Evolutionary conservation across 2,888 invertebrate genomes (phyloP), one percentile per base, ranked within the genome.

Genomic region (Alviniconcha strummeri): DNA sequence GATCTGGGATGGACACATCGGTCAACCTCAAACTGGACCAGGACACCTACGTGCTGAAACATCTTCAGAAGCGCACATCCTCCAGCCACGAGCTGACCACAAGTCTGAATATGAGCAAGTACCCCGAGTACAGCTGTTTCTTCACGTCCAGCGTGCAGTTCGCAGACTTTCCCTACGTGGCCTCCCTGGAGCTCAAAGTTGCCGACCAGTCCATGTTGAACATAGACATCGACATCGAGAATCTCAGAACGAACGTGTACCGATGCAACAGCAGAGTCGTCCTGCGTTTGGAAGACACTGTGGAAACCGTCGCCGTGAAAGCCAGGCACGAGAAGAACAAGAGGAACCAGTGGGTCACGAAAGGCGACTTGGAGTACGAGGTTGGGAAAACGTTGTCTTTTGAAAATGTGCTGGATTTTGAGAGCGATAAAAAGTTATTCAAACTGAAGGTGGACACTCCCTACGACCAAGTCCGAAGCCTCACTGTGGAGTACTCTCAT

Each of bases 401-500:
- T 57, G 54, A 52, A 11, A 67, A 75, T 2, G 56, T 56, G 15
- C 52, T 82, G 57, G 82, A 82, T 19, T 36, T 77, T 5, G 77
- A 82, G 17, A 36, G 9, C 4, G 75, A 77, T 52, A 57, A 17
- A 17, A 77, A 77, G 36, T 54, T 19, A 36, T 19, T 82, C 19
- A 67, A 36, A 8, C 54, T 82, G 77, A 11, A 64, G 0, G 75
- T 82, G 0, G 77, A 77, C 67, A 69, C 82, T 9, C 82, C 82
- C 13, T 82, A 64, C 17, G 57, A 77, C 13, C 71, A 82, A 19
- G 71, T 64, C 9, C 52, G 56, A 54, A 69, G 15, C 69, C 75
- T 82, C 69, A 67, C 52, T 17, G 15, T 77, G 67, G 82, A 77
- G 54, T 82, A 82, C 82, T 69, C 67, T 4, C 82, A 82, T 55